Evolutionary conservation across 2,797 vertebrate species (phyloP).

Genomic region (Manis pentadactyla): DNA sequence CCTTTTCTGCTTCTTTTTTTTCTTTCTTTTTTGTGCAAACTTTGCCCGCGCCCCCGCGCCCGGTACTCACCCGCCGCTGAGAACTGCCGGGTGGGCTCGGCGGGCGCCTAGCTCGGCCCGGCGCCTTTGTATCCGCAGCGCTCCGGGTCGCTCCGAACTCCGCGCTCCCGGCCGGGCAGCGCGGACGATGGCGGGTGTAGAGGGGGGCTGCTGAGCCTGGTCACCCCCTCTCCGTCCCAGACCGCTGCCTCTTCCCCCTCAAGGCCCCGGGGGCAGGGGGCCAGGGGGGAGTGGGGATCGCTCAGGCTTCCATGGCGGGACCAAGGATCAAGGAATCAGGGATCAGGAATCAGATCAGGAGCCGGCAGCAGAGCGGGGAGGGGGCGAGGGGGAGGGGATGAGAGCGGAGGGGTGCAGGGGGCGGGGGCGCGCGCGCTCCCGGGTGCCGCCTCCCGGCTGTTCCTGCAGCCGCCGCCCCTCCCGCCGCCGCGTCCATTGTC

Average conservation of each 20-base stretch:
- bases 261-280: conserved; percentile 49
- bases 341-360: conserved; percentile 58
- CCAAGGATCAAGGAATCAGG: conserved; percentile 67
- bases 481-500: conserved; percentile 90
- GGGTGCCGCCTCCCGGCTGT: conserved; percentile 87
- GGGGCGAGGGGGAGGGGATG: background rate
- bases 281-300: conserved; percentile 28
- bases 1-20: background rate
- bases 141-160: conserved; percentile 74
- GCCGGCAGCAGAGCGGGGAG: conserved; percentile 62
- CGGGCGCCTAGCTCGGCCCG: conserved; percentile 61
- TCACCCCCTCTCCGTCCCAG: conserved; percentile 67
- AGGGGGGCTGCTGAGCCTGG: conserved; percentile 58
- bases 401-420: conserved; percentile 50
- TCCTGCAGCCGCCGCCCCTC: conserved; percentile 90
- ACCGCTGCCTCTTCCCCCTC: conserved; percentile 51
- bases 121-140: conserved; percentile 81
- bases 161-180: conserved; percentile 59
- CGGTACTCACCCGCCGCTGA: conserved; percentile 63
- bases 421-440: conserved; percentile 67
- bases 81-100: background rate
- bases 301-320: conserved; percentile 81
- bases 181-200: background rate
- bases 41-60: conserved; percentile 76
- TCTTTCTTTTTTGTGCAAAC: conserved; percentile 69